Evolutionary conservation across 2,113 vertebrate genomes (phyloP).

Genomic region (Sander lucioperca): DNA sequence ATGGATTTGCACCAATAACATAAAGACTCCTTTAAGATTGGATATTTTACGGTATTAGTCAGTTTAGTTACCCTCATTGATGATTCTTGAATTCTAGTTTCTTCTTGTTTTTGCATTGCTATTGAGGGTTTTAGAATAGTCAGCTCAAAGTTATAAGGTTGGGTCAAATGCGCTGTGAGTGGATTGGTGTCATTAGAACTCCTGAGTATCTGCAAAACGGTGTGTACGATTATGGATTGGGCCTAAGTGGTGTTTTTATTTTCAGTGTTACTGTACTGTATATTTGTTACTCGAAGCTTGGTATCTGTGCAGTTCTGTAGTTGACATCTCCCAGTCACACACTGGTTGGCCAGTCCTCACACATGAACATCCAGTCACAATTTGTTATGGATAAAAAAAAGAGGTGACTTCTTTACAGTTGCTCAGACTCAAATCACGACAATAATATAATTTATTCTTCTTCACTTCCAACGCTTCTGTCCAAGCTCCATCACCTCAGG

Average conservation of each 20-base stretch:
- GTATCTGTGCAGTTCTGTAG: conserved; percentile 5
- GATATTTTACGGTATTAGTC: neutral
- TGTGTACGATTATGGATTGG: neutral
- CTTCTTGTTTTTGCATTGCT: neutral
- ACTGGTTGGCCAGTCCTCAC: conserved; percentile 87
- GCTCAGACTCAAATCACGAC: conserved; percentile 36
- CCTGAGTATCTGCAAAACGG: neutral
- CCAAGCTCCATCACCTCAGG: conserved; percentile 34
- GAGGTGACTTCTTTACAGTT: conserved; percentile 71
- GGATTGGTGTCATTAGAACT: neutral
- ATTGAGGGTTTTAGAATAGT: neutral
- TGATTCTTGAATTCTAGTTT: neutral
- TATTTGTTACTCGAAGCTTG: neutral
- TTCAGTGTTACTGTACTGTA: neutral
- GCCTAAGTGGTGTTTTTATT: neutral
- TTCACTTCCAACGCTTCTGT: conserved; percentile 8
- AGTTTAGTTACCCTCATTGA: neutral
- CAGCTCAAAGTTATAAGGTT: neutral
- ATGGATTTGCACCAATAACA: neutral
- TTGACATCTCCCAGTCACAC: conserved; percentile 85
- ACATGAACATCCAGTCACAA: conserved; percentile 47
- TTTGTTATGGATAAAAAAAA: conserved; percentile 51
- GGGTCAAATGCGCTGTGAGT: neutral
- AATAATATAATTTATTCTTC: conserved; percentile 31
- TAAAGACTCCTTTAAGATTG: neutral